These are phyloP conservation scores for Cotesia glomerata DNA, from an alignment of 1,140 invertebrate genomes.

Conservation along the genomic window DNA sequence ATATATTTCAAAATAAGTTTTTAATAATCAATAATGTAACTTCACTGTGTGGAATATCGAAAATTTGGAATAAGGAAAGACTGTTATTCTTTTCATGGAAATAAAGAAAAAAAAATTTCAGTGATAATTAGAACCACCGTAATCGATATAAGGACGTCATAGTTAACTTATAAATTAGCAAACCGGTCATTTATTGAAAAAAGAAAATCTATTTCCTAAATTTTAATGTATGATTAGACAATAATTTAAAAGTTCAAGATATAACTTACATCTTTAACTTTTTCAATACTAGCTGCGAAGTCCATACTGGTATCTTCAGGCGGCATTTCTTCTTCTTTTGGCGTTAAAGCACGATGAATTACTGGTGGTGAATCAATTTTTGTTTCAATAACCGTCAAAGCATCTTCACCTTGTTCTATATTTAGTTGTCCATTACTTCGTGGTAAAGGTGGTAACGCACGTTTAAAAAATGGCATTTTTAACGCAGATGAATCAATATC, in stretches of 20 bases:
- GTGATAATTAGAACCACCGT: too few species aligned
- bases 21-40: too few species aligned
- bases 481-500: constrained; percentile 47
- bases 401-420: constrained; percentile 51
- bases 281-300: constrained; percentile 90
- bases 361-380: constrained; percentile 55
- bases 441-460: constrained; percentile 83
- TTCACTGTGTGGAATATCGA: too few species aligned
- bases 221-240: too few species aligned
- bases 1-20: too few species aligned
- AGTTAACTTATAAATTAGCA: too few species aligned
- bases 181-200: too few species aligned
- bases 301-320: constrained; percentile 71
- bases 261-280: constrained; percentile 88
- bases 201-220: too few species aligned
- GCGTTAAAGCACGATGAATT: constrained; percentile 41
- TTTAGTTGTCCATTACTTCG: constrained; percentile 60
- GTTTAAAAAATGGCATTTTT: constrained; percentile 67
- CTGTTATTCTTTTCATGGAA: too few species aligned
- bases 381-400: constrained; percentile 48
- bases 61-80: too few species aligned
- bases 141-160: too few species aligned
- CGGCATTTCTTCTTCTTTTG: constrained; percentile 56
- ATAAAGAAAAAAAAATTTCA: too few species aligned
- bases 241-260: background rate